A percentile compares a stretch with the other conserved stretches of the same genome.
These are phyloP conservation scores for Pipistrellus nathusii DNA, from an alignment of 2,797 vertebrate species.

Conservation along the genomic window DNA sequence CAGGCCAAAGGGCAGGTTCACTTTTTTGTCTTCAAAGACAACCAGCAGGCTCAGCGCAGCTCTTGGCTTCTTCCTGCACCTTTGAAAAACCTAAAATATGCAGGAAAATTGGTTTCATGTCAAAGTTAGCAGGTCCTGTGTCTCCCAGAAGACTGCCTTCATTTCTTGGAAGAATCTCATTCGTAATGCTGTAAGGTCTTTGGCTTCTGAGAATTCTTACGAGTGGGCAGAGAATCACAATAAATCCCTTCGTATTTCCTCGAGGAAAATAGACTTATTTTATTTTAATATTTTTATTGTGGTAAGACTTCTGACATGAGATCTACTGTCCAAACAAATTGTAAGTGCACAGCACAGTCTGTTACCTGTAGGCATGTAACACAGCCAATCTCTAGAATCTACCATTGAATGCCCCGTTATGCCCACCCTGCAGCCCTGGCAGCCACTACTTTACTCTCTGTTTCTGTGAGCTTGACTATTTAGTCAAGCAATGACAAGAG, in stretches of 20 bases:
- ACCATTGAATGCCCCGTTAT: neutral
- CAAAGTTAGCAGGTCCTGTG: neutral
- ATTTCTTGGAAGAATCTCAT: slow-evolving; percentile 23
- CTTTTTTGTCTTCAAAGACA: neutral
- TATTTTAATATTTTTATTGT: neutral
- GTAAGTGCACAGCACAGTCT: neutral
- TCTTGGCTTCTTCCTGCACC: neutral
- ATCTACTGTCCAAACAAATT: neutral
- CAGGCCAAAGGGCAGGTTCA: neutral
- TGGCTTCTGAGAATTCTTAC: slow-evolving; percentile 25
- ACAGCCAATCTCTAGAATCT: neutral
- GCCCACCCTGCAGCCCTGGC: neutral
- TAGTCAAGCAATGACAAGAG: neutral
- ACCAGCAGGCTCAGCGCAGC: neutral
- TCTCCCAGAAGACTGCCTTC: neutral
- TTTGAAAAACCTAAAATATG: neutral
- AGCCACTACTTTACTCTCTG: neutral
- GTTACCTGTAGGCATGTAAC: neutral
- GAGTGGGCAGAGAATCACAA: neutral
- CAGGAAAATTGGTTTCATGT: neutral
- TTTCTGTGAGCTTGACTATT: neutral
- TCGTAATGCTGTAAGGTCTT: neutral
- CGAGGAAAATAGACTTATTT: slow-evolving; percentile 20
- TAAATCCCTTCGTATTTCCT: slow-evolving; percentile 13
- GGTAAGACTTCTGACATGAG: neutral